These are phyloP conservation scores for Euspilapteryx auroguttella DNA, from an alignment of 2,888 invertebrate species.

Conservation along the genomic window DNA sequence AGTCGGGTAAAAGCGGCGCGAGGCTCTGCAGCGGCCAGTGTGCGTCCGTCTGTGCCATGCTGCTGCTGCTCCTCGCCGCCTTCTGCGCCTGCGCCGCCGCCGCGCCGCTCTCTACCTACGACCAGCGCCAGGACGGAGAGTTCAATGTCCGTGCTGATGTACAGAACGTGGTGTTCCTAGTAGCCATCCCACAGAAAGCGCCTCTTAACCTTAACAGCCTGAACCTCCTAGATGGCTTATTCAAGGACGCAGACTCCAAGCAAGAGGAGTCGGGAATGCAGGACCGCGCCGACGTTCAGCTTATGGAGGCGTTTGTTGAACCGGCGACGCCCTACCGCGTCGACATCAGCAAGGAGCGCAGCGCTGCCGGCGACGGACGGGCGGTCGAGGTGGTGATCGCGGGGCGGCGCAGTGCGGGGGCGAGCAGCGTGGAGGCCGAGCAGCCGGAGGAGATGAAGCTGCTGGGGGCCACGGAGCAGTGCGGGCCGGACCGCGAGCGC, in stretches of 20 bases:
- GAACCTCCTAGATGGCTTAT: constrained; percentile 15
- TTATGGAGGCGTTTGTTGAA: constrained; percentile 62
- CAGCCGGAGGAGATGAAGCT: constrained; percentile 49
- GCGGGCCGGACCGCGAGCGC: constrained; percentile 71
- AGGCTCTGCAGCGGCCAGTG: constrained; percentile 30
- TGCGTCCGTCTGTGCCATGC: constrained; percentile 33
- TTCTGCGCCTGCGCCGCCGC: constrained; percentile 21
- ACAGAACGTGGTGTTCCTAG: constrained; percentile 71
- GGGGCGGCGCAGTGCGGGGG: constrained; percentile 22
- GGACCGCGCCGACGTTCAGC: constrained; percentile 42
- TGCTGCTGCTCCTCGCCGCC: constrained; percentile 23
- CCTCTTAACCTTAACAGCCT: constrained; percentile 13
- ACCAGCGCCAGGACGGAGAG: constrained; percentile 79
- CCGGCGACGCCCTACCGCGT: constrained; percentile 71
- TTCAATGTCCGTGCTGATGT: constrained; percentile 73
- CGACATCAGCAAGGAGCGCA: constrained; percentile 49
- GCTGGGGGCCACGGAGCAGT: constrained; percentile 71
- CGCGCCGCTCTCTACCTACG: constrained; percentile 42
- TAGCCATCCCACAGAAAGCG: constrained; percentile 56
- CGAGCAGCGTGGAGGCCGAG: constrained; percentile 17
- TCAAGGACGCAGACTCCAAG: constrained; percentile 15
- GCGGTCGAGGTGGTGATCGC: constrained; percentile 40
- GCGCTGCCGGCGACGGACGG: constrained; percentile 20
- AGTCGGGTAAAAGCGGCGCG: constrained; percentile 46
- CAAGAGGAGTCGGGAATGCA: constrained; percentile 16